phyloP scores from a whole-genome alignment of 2,113 vertebrate species.

The Vombatus ursinus region DNA sequence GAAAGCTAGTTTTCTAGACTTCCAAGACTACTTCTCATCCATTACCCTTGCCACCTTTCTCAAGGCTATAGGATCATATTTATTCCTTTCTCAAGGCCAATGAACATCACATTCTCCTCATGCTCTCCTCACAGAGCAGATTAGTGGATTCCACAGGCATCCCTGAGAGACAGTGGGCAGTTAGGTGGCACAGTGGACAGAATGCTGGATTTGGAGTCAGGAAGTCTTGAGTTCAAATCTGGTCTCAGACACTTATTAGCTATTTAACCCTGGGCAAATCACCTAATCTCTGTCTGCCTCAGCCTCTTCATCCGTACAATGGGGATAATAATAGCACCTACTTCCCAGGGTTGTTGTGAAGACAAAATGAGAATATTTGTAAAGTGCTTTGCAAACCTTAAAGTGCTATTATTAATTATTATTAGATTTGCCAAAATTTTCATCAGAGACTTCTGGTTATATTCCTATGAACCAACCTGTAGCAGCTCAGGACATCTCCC shows the following conservation, averaged over 20 bases:
- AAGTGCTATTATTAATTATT: background rate
- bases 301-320: background rate
- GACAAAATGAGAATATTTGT: background rate
- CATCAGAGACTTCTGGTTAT: background rate
- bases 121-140: background rate
- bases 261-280: background rate
- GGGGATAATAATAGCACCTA: background rate
- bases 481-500: background rate
- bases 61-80: background rate
- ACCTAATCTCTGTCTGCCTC: background rate
- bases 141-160: background rate
- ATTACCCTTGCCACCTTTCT: background rate
- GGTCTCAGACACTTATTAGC: background rate
- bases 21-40: background rate
- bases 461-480: background rate
- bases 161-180: background rate
- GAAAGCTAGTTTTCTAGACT: background rate
- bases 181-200: background rate
- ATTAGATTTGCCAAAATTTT: background rate
- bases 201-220: background rate
- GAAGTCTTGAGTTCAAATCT: background rate
- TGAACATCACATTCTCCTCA: slow-evolving; percentile 14
- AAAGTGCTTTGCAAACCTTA: background rate
- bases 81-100: slow-evolving; percentile 21
- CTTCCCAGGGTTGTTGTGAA: background rate